Evolutionary conservation across 2,888 invertebrate genomes (phyloP), one percentile per base, ranked within the genome.

Genomic region (Aleiodes leptofemur): DNA sequence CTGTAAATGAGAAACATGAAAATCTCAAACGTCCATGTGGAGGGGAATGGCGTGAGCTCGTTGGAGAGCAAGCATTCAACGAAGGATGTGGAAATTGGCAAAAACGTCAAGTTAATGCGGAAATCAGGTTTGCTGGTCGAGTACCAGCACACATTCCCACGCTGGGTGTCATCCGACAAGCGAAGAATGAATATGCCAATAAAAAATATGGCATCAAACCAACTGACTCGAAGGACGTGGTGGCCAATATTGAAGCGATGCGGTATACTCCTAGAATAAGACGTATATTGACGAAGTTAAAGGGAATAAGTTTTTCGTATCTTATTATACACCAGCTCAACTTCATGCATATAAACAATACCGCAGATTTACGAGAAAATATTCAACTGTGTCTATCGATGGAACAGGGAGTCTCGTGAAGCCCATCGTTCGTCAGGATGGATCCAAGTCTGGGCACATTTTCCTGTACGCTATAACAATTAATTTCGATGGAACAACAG

Each of bases 381-480:
- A 50, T 11, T 55, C 9, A 9, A 51, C 53, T 13, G 76, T 78
- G 11, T 38, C 38, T 14, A 69, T 80, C 53, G 76, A 80, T 72
- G 77, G 78, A 14, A 80, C 80, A 8, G 76, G 77, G 34, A 69
- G 71, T 23, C 34, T 74, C 11, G 71, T 78, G 0, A 72, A 70
- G 23, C 76, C 76, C 64, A 43, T 79, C 3, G 38, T 56, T 1
- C 29, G 50, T 1, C 71, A 73, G 7, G 73, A 77, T 16, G 56
- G 50, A 38, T 31, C 72, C 0, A 57, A 69, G 13, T 76, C 77
- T 1, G 72, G 55, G 1, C 77, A 72, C 50, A 77, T 79, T 8
- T 81, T 79, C 43, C 64, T 79, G 50, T 79, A 79, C 34, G 68
- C 61, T n/a, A 74, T 77, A 11, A 76, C 77, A 5, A 68, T 74